Conservation (phyloP, 2,797 vertebrate genomes). For the Coendou prehensilis region DNA sequence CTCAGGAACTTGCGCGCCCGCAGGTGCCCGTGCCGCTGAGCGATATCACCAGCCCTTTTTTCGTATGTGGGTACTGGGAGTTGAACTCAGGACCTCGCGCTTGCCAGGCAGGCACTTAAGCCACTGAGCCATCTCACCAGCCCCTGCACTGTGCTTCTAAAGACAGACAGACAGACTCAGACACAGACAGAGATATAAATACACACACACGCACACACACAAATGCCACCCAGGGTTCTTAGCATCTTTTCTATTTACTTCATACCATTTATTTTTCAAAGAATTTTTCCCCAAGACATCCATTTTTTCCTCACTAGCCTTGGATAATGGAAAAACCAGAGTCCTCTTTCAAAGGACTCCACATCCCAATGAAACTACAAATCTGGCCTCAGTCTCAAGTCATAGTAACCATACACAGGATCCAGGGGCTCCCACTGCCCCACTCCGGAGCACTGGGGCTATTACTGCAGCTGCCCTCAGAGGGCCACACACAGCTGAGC, state of each 20-base stretch:
- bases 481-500: too few relatives aligned
- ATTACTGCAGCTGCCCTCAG: background rate
- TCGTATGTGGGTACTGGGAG: too few relatives aligned
- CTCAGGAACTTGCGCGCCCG: too few relatives aligned
- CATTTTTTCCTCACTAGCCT: background rate
- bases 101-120: too few relatives aligned
- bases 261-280: background rate
- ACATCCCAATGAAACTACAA: background rate
- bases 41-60: too few relatives aligned
- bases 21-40: too few relatives aligned
- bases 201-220: too few relatives aligned
- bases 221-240: background rate
- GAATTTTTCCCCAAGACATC: background rate
- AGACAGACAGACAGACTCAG: background rate
- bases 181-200: background rate
- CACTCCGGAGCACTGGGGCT: accelerated
- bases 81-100: too few relatives aligned
- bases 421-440: background rate
- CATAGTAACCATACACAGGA: background rate
- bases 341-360: background rate
- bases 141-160: background rate
- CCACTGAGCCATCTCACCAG: too few relatives aligned
- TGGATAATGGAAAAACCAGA: background rate
- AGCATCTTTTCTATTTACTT: background rate
- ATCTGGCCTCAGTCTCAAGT: background rate